These are phyloP conservation scores for Eumacrocentrus americanus DNA, from an alignment of 2,888 invertebrate species.

Conservation along the genomic window DNA sequence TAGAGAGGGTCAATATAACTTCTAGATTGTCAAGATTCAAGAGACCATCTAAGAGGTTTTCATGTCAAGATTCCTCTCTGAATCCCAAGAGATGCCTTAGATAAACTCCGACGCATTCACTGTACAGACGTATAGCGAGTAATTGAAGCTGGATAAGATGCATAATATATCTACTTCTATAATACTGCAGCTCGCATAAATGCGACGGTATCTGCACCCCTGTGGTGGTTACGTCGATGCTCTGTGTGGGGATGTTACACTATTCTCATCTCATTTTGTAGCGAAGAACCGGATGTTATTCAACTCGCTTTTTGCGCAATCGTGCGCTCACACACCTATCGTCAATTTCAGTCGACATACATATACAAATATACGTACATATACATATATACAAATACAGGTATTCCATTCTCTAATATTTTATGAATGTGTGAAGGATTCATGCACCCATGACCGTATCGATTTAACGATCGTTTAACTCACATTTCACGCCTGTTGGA, in stretches of 20 bases:
- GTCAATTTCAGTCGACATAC: conserved; percentile 34
- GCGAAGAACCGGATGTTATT: conserved; percentile 35
- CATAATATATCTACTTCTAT: no score
- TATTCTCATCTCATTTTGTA: conserved; percentile 10
- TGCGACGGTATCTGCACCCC: no score
- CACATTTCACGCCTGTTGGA: conserved; percentile 53
- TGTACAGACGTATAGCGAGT: no score
- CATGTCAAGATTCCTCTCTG: no score
- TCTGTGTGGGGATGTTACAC: neutral
- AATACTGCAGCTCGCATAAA: no score
- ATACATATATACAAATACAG: conserved; percentile 8
- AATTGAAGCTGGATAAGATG: no score
- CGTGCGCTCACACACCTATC: conserved; percentile 24
- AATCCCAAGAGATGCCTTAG: no score
- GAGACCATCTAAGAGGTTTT: no score
- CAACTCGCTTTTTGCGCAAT: conserved; percentile 36
- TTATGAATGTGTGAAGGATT: neutral
- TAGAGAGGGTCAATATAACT: no score
- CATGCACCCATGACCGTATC: conserved; percentile 45
- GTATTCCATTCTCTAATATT: conserved; percentile 5
- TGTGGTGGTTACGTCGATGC: conserved; percentile 6
- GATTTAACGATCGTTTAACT: conserved; percentile 51
- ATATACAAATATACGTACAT: conserved; percentile 5
- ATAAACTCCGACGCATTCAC: no score
- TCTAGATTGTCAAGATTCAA: no score